Evolutionary conservation across 2,888 invertebrate species (phyloP).

Genomic region (Hirtodrosophila trivittata): DNA sequence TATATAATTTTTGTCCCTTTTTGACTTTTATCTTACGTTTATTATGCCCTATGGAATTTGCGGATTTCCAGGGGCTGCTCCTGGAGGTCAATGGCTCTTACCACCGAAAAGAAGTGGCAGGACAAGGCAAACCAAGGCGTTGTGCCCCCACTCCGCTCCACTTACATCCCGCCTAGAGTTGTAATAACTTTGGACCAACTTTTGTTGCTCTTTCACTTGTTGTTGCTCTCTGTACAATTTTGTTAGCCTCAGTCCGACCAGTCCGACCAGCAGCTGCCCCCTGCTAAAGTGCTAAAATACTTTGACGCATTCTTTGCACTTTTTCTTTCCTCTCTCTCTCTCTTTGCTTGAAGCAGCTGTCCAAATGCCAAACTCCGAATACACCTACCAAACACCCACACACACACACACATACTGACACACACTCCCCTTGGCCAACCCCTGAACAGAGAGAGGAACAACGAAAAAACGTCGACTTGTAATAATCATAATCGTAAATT

Average conservation of each 20-base stretch:
- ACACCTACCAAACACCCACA: slow-evolving; percentile 35
- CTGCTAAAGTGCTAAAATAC: slow-evolving; percentile 68
- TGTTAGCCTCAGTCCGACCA: background rate
- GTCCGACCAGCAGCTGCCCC: slow-evolving; percentile 6
- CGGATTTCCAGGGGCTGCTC: slow-evolving; percentile 56
- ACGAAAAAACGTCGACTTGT: slow-evolving; percentile 72
- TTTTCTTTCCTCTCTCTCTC: slow-evolving; percentile 33
- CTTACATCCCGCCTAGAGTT: slow-evolving; percentile 47
- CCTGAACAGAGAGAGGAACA: slow-evolving; percentile 19
- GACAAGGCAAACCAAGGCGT: no score
- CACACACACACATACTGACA: slow-evolving; percentile 5
- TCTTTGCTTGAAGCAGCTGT: slow-evolving; percentile 57
- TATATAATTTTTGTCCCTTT: slow-evolving; percentile 79
- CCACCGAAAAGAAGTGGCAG: slow-evolving; percentile 26
- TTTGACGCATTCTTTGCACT: slow-evolving; percentile 76
- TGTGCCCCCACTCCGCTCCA: slow-evolving; percentile 16
- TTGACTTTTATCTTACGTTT: slow-evolving; percentile 80
- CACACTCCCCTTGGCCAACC: slow-evolving; percentile 26
- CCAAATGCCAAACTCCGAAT: slow-evolving; percentile 57
- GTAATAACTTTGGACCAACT: slow-evolving; percentile 73
- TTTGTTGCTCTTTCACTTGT: slow-evolving; percentile 30
- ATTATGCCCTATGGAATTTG: slow-evolving; percentile 78
- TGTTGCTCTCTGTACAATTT: background rate
- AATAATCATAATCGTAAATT: slow-evolving; percentile 81
- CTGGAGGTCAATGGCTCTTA: slow-evolving; percentile 67